Base-by-base conservation (phyloP, 2,113 vertebrate species). In the Lanius collurio region DNA sequence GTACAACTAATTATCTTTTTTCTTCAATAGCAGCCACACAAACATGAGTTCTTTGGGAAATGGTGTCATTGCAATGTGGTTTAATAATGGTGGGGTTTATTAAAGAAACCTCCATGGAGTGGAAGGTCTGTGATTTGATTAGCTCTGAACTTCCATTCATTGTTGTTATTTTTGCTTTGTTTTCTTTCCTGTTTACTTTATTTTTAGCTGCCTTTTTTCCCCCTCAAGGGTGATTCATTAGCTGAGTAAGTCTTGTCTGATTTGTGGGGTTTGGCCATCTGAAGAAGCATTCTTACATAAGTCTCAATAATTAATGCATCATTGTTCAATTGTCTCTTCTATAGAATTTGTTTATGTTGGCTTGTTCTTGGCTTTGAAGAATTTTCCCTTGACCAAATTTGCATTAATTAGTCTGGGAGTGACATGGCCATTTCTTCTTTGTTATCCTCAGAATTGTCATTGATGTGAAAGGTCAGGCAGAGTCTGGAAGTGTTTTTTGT, bases 221-320 rank as follows among this genome's bases (percentile, higher is more conserved):
- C 52, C 68, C 71, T 77, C 26, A 37, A 95, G 87, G 64, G 20
- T 92, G 91, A 90, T 86, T 95, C 91, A 94, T 91, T 67, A 91
- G 83, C 71, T 92, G 83, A 95, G 80, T 92, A 63, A 83, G 44
- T 56, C 93, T 73, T 18, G 68, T 87, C 79, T 90, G 80, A 69
- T 95, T 41, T 87, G 80, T 81, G 73, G 55, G 87, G 26, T 78
- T 94, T 89, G 93, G 42, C 86, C 83, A 89, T 89, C 68, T 86
- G 64, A 95, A 46, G 82, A 88, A 91, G 67, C 37, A 21, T 79
- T 26, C 75, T 92, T 94, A 73, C 42, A 93, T 91, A 93, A 93
- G 71, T 83, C 75, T 63, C 56, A 62, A 35, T 76, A 91, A 90
- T 85, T 90, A 94, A 83, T 50, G 79, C 44, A 33, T 76, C 79